A percentile compares a stretch with the other conserved stretches of the same genome.
These are phyloP conservation scores for Stomorhina lunata DNA, from an alignment of 2,888 invertebrate genomes.

Conservation along the genomic window DNA sequence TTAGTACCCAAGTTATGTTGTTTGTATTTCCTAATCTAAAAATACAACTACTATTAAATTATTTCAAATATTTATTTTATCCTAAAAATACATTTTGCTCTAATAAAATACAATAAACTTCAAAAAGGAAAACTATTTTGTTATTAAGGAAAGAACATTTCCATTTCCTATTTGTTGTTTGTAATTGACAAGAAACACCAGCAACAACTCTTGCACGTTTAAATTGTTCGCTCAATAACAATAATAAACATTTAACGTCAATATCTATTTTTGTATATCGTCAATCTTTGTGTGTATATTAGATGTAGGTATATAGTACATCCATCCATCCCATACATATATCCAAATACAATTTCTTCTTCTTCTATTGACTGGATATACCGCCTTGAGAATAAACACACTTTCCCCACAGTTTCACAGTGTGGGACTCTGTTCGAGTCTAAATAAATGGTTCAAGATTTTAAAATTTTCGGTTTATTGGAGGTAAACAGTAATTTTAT, in stretches of 20 bases:
- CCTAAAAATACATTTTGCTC: constrained; percentile 7
- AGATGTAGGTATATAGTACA: background rate
- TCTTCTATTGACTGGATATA: background rate
- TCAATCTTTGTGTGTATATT: constrained; percentile 26
- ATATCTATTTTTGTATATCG: constrained; percentile 47
- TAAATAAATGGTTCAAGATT: too few relatives aligned
- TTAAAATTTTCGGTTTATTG: too few relatives aligned
- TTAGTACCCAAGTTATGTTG: too few relatives aligned
- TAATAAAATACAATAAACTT: background rate
- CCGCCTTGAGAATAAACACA: background rate
- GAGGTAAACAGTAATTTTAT: too few relatives aligned
- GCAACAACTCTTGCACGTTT: background rate
- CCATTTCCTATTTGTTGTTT: constrained; percentile 17
- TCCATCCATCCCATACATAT: background rate
- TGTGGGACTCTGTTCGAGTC: too few relatives aligned
- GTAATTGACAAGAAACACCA: constrained; percentile 10
- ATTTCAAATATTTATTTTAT: background rate
- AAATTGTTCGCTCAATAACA: constrained; percentile 18
- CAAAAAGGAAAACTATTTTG: background rate
- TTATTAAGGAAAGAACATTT: constrained; percentile 5
- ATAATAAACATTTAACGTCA: constrained; percentile 56
- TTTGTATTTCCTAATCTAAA: too few relatives aligned
- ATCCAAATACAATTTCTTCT: background rate
- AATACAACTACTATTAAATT: constrained; percentile 7
- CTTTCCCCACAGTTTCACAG: too few relatives aligned